Base-by-base conservation (phyloP, 2,113 vertebrate genomes). In the Cinclus mexicanus region DNA sequence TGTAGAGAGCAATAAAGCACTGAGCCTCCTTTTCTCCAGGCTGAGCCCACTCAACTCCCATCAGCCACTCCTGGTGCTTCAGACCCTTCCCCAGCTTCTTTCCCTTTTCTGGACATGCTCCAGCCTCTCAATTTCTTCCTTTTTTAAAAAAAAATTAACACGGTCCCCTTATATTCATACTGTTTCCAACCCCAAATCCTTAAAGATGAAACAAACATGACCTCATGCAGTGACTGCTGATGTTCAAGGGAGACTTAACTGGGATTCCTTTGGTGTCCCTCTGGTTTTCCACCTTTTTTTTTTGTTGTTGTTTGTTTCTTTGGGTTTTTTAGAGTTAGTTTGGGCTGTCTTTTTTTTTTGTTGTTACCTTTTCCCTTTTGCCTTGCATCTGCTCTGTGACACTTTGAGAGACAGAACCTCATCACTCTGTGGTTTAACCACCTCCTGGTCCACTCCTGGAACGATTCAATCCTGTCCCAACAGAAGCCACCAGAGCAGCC, bases 1-100 rank as follows among this genome's bases (percentile, higher is more conserved):
- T 75, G 33, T 5, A 11, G 12, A 33, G 25, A 55, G 14, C 0
- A 0, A 19, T 1, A 11, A 71, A 1, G 5, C 26, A 10, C 7
- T 10, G 10, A 61, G 11, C 11, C 7, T 61, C 24, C 14, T 50
- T 72, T 77, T 35, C 35, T 60, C 47, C 52, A 71, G 31, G 21
- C 4, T 67, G 19, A 78, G 23, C 35, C 26, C 4, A 6, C 5
- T 3, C 26, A 61, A 21, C 3, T 78, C 33, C 41, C 8, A 26
- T 31, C 64, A 50, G 24, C 14, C 2, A 0, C 7, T 72, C 3
- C 41, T 35, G 50, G 12, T 46, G 7, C 29, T 70, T 44, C 35
- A 70, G 44, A 42, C 3, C 25, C 16, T 70, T 64, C 39, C 7
- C 8, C 29, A 85, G 8, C 5, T 57, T 2, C 10, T 0, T n/a